These are phyloP conservation scores for Varanus salvator DNA, from an alignment of 2,113 vertebrate genomes.

Conservation along the genomic window DNA sequence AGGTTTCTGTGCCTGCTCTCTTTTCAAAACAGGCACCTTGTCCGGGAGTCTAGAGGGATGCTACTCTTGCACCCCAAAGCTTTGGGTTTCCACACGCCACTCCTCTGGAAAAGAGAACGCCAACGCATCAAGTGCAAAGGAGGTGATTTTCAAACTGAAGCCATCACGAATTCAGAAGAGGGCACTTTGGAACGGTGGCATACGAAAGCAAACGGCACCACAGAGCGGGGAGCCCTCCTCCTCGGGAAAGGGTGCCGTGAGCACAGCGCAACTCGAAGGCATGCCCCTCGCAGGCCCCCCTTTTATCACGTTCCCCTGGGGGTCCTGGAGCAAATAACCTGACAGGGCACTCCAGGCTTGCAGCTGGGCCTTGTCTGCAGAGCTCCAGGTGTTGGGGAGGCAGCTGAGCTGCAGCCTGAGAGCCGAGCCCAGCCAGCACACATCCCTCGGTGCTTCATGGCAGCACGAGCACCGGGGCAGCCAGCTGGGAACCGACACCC, in stretches of 20 bases:
- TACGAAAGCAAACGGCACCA: background rate
- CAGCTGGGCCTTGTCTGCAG: background rate
- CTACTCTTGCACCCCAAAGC: background rate
- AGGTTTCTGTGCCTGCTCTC: background rate
- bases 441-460: background rate
- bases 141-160: background rate
- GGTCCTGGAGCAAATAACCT: background rate
- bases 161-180: background rate
- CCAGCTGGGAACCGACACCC: background rate
- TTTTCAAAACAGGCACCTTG: background rate
- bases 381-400: background rate
- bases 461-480: background rate
- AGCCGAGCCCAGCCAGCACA: background rate
- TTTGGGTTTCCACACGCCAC: background rate
- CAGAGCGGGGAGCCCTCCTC: no score
- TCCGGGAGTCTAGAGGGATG: background rate
- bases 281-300: background rate
- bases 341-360: background rate
- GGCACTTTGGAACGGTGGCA: background rate
- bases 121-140: no score
- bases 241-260: background rate
- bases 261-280: background rate
- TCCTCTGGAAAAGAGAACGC: background rate
- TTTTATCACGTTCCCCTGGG: background rate
- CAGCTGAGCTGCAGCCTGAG: background rate